Conservation (phyloP, 2,113 vertebrate species). For the Syrrhaptes paradoxus region DNA sequence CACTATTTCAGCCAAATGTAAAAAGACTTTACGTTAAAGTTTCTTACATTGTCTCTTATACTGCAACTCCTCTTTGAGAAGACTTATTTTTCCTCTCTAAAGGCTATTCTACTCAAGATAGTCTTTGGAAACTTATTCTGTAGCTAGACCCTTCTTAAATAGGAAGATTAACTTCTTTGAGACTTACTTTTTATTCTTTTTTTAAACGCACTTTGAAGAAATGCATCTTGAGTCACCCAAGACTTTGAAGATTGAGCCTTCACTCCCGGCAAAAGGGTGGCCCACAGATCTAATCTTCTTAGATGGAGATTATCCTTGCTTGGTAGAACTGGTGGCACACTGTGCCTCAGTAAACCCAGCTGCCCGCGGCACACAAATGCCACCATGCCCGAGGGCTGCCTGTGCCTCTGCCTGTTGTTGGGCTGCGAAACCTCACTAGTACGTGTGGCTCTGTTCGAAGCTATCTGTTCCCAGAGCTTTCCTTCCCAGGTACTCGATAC, state of each 20-base stretch:
- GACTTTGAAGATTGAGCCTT: background rate
- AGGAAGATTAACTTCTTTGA: background rate
- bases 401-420: rapidly evolving
- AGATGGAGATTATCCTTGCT: background rate
- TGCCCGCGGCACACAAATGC: background rate
- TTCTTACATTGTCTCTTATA: background rate
- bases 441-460: rapidly evolving
- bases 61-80: background rate
- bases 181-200: background rate
- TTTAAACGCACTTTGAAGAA: background rate
- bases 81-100: background rate
- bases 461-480: background rate
- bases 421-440: background rate
- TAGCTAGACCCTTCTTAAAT: background rate
- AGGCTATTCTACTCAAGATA: background rate
- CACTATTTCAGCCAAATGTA: background rate
- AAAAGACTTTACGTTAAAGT: background rate
- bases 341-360: background rate
- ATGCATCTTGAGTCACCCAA: background rate
- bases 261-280: background rate
- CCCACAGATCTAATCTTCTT: background rate
- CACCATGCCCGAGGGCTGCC: background rate
- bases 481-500: background rate
- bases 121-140: background rate
- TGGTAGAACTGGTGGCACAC: background rate